Evolutionary conservation across 2,113 vertebrate genomes (phyloP), one percentile per base, ranked within the genome.

Genomic region (Apus apus): DNA sequence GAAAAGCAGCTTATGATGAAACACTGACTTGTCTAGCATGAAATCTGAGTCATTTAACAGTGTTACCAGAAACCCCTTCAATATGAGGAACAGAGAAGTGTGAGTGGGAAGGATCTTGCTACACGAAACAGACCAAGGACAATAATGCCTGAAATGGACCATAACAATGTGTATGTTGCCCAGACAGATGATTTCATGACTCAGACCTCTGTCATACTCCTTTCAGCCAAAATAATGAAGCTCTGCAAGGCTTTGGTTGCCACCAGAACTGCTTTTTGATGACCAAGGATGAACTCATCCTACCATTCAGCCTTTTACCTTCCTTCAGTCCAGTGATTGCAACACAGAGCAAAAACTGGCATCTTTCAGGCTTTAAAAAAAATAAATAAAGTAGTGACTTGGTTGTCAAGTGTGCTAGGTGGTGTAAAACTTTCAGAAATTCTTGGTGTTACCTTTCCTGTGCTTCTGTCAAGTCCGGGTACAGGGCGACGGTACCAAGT

Each of bases 151-250:
- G 2, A 22, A 91, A 56, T 2, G 4, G 72, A 67, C 85, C 45
- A 2, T 58, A 27, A 7, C 71, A 54, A 13, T 27, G 30, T 1
- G 1, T 76, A 1, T 30, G 61, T 71, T 87, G 64, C 46, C 48
- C 74, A 85, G 60, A 54, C 83, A 93, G 74, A 75, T 91, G 85
- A 62, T 74, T 26, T 73, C 45, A 17, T 93, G 93, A 93, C 45
- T 93, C 71, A n/a, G 56, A 36, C 32, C 66, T 87, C 58, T 56
- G 56, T 93, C 93, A 76, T 32, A 5, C 64, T 78, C 54, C 60
- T 91, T 93, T 66, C 60, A 40, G 54, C 80, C 70, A 65, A 70
- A 90, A n/a, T 34, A 62, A 13, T 16, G 36, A 53, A 61, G 48
- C 20, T 72, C 57, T 62, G 54, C 68, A 77, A 51, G 80, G 27